Base-by-base conservation (phyloP, 2,797 vertebrate species). In the Otolemur crassicaudatus region DNA sequence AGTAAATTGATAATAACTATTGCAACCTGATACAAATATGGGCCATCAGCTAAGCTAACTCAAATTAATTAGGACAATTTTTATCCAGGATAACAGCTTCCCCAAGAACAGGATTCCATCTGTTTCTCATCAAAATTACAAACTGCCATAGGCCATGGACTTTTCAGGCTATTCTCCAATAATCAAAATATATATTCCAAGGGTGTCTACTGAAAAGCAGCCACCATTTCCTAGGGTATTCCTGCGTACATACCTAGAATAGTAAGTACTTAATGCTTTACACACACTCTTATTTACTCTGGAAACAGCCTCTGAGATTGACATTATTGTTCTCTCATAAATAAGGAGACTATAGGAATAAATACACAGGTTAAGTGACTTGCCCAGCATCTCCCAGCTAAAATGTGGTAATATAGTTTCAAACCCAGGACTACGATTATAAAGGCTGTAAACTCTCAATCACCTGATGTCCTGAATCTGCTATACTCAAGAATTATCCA, bases 71-170 rank as follows among this genome's bases (percentile, higher is more conserved):
- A 87, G 73, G 70, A 86, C 81, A 37, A 84, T 58, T 86, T 94
- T 94, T 89, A 96, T 69, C 25, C 31, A 91, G 43, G 75, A 94
- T 61, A 92, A 37, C 23, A 91, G 34, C 40, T 80, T 94, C 40
- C 60, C 63, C 1, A 92, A 92, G 25, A 89, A 93, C 9, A 90
- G 56, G 12, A 88, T 90, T 91, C 82, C 14, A 96, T 11, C n/a
- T 91, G 22, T 91, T 95, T 37, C 69, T 73, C 69, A 94, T 67
- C 69, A 96, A 97, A 95, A 92, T 86, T 75, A 95, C 73, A 94
- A 92, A 90, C 2, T 82, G 63, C 72, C 46, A 77, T 1, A 93
- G n/a, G 70, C 56, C 89, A 84, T 20, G 14, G 56, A 90, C 77
- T 73, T 94, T 85, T 90, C 37, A 91, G 25, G 19, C 92, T n/a